Base-by-base conservation (phyloP, 1,140 invertebrate species). In the Magallana ariakensis region DNA sequence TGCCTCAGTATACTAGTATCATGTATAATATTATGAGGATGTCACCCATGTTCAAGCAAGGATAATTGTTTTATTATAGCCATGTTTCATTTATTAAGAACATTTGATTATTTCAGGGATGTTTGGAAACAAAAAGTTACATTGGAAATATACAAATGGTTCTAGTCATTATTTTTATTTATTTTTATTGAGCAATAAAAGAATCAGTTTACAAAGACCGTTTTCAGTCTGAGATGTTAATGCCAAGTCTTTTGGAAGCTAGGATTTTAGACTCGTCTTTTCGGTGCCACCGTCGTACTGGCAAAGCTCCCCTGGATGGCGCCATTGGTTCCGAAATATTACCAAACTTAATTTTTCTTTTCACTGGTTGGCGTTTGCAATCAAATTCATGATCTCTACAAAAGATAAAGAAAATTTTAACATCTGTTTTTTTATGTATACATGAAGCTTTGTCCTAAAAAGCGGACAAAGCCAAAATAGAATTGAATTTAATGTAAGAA, bases 331-430 rank as follows among this genome's bases (percentile, higher is more conserved):
- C 80, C 9, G 80, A 10, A 10, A 55, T 82, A 8, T 55, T 82
- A 7, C n/a, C 80, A 15, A 82, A 82, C n/a, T 46, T 82, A 22
- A 53, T 55, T 82, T 22, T 55, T 46, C 53, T 10, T n/a, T 82
- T 82, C 56, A 16, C 80, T 55, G 1, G 10, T 56, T 82, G n/a
- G 15, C 56, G 6, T 46, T 2, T 15, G 1, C 56, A 4, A 22
- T 82, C 46, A 55, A 53, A 82, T 55, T 15, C 53, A 82, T 53
- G 80, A 82, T 82, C 16, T n/a, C 80, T 82, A 16, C n/a, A 82
- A 54, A 13, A 22, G 53, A 55, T 54, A 9, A 19, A 54, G 57
- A 13, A 58, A 11, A 58, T 58, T 58, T 13, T 2, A 13, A 58
- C 10, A 58, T 13, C 9, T 58, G 57, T 58, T 58, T 11, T 57